Evolutionary conservation across 1,140 invertebrate genomes (phyloP), one percentile per base, ranked within the genome.

Genomic region (Drosophila sucinea): DNA sequence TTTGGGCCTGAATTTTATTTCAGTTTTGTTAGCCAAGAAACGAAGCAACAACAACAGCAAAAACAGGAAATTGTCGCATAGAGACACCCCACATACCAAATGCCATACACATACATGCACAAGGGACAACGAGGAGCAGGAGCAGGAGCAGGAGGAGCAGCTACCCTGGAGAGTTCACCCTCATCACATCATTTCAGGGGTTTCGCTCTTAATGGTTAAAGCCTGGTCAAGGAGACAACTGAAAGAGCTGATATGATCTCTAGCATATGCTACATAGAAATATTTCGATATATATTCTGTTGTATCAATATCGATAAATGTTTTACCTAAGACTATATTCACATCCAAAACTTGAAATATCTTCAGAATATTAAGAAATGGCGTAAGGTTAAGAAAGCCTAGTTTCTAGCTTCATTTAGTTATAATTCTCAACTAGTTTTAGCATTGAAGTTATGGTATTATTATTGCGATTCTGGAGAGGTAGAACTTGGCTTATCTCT

Each of bases 1-100:
- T 79, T 83, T 80, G 57, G 70, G 58, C 62, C 77, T 73, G 65
- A 79, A 72, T 68, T 77, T 66, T 41, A 40, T 62, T 10, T 35
- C 29, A 58, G 27, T 56, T 47, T n/a, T 56, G 65, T 4, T 33
- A 44, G 33, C 54, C 51, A 60, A 60, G 57, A 41, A 27, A 25
- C 47, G 27, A 47, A 67, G 55, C 56, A 70, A 56, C 63, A 51
- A 67, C 79, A 87, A 87, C 65, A 79, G 82, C 82, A 55, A 68
- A 70, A 76, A 74, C 79, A 77, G 75, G 75, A 77, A 77, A 77
- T 77, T 77, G 75, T 77, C 75, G 79, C 79, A 81, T 76, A 80
- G 73, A 81, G 67, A 82, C 77, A 60, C 77, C 55, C 56, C 64
- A 60, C 47, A 63, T 32, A 63, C 40, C 44, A 27, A 27, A 51